phyloP scores from a whole-genome alignment of 2,888 invertebrate genomes.

The Myathropa florea region DNA sequence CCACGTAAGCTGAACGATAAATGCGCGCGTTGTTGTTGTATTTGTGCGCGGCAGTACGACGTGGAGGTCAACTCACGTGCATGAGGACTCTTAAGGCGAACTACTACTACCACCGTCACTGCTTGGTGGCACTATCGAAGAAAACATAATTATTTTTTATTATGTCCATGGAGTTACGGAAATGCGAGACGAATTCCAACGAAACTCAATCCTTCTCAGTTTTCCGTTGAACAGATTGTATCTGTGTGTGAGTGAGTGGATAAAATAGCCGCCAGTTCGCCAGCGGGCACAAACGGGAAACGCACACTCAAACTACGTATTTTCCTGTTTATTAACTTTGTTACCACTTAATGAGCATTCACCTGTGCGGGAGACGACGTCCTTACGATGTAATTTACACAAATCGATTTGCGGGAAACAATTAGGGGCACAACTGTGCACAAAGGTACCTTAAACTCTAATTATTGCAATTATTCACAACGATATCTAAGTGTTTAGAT shows the following conservation, averaged over 20 bases:
- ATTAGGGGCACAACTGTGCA: background rate
- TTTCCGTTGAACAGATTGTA: slow-evolving; percentile 14
- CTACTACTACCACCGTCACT: background rate
- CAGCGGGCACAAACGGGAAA: background rate
- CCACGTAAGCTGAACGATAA: background rate
- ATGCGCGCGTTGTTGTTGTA: background rate
- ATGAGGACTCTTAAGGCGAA: background rate
- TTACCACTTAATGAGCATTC: slow-evolving; percentile 48
- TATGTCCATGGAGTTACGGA: slow-evolving; percentile 59
- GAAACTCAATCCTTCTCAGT: slow-evolving; percentile 22
- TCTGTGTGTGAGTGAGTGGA: slow-evolving; percentile 14
- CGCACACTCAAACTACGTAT: slow-evolving; percentile 47
- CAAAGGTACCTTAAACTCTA: background rate
- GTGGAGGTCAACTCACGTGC: slow-evolving; percentile 11
- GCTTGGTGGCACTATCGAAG: background rate
- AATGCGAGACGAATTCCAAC: slow-evolving; percentile 65
- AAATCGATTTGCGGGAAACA: background rate
- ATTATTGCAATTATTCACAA: background rate
- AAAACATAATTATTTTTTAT: slow-evolving; percentile 63
- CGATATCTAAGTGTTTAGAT: too few relatives aligned
- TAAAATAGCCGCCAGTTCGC: background rate
- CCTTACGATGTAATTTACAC: background rate
- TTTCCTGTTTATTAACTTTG: slow-evolving; percentile 57
- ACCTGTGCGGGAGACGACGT: slow-evolving; percentile 13
- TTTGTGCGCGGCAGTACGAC: background rate